A percentile compares a stretch with the other conserved stretches of the same genome.
Conservation (phyloP, 1,140 invertebrate species). For the Drosophila repletoides region DNA sequence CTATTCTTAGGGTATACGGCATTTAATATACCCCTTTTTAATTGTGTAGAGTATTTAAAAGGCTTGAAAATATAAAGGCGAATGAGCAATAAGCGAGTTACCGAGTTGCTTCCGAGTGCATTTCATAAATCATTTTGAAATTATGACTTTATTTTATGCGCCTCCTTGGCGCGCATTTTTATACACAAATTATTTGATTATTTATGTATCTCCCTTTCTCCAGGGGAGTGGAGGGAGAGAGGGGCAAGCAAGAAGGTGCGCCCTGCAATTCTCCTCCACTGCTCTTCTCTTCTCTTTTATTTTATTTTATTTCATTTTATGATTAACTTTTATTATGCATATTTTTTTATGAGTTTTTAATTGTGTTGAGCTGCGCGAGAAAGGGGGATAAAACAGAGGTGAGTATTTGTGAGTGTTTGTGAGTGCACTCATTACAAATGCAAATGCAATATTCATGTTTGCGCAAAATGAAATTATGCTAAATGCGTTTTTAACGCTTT, state of each 20-base stretch:
- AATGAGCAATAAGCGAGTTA: conserved; percentile 12
- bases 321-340: conserved; percentile 20
- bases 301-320: conserved; percentile 15
- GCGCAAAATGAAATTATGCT: conserved; percentile 54
- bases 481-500: conserved; percentile 51
- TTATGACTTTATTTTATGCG: conserved; percentile 77
- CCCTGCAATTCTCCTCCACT: conserved; percentile 7
- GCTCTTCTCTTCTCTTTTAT: not conserved
- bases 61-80: not conserved
- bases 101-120: conserved; percentile 30
- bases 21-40: not conserved
- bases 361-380: conserved; percentile 33
- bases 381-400: not conserved
- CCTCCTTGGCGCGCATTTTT: conserved; percentile 61
- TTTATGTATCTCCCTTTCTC: conserved; percentile 44
- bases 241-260: conserved; percentile 19
- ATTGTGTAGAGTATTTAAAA: not conserved
- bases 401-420: not conserved
- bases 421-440: conserved; percentile 52
- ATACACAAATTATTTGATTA: conserved; percentile 72
- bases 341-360: conserved; percentile 61
- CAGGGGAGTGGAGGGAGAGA: not conserved
- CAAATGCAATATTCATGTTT: conserved; percentile 67
- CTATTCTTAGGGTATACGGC: no score
- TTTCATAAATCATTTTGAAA: conserved; percentile 78